Conservation (phyloP, 2,113 vertebrate genomes). For the Calyptomena viridis region DNA sequence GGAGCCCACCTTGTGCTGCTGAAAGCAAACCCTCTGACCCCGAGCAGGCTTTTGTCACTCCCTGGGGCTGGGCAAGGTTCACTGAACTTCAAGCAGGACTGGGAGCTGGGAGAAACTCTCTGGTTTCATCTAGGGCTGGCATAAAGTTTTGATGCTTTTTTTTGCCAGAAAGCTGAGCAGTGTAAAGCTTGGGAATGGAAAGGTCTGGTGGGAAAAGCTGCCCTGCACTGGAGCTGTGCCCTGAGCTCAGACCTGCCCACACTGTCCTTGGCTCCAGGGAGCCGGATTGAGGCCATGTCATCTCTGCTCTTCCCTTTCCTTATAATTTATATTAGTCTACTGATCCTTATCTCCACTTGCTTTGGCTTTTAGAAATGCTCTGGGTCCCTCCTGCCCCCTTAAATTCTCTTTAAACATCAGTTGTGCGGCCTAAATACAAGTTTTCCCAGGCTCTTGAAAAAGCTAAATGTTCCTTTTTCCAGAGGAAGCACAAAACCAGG, state of each 20-base stretch:
- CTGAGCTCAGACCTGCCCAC: not conserved
- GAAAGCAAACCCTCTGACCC: not conserved
- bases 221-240: not conserved
- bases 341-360: not conserved
- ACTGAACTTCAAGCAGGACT: not conserved
- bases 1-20: not conserved
- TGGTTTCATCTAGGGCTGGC: not conserved
- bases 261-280: not conserved
- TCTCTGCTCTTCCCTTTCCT: not conserved
- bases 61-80: slow-evolving; percentile 6
- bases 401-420: not conserved
- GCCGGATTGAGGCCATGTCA: not conserved
- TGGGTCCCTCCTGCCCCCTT: rapidly evolving
- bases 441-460: not conserved
- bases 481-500: not conserved
- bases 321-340: not conserved
- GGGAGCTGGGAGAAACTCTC: not conserved
- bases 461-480: not conserved
- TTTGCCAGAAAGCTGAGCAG: not conserved
- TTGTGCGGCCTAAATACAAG: not conserved
- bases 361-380: not conserved
- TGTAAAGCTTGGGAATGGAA: not conserved
- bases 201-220: not conserved
- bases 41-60: not conserved
- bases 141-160: not conserved